phyloP scores from a whole-genome alignment of 2,113 vertebrate species.

The Hyla sarda region DNA sequence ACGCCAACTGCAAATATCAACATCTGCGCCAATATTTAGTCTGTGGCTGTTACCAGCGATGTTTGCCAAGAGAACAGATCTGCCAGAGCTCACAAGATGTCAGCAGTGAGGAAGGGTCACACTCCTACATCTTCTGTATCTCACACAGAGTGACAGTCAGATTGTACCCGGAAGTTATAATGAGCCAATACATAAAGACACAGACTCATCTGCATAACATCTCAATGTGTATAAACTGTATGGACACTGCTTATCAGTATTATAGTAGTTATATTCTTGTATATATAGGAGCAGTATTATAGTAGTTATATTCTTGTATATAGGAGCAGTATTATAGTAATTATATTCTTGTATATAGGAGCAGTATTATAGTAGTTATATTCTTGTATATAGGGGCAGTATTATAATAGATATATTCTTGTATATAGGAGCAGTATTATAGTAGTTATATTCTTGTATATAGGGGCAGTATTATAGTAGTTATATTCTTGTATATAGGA shows the following conservation, averaged over 20 bases:
- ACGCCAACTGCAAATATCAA: constrained; percentile 32
- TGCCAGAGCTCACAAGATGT: neutral
- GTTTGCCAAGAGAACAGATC: constrained; percentile 22
- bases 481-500: neutral
- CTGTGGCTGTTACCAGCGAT: neutral
- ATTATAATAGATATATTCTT: constrained; percentile 10
- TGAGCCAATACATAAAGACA: too few species aligned
- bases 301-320: neutral
- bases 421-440: constrained; percentile 6
- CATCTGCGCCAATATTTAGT: constrained; percentile 43
- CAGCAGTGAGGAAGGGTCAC: neutral
- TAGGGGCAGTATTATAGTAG: constrained; percentile 16
- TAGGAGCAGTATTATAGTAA: neutral
- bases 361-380: constrained; percentile 13
- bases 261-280: constrained; percentile 15
- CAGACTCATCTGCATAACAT: too few species aligned
- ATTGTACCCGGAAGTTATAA: too few species aligned
- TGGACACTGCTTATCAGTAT: too few species aligned
- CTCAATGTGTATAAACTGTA: too few species aligned
- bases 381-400: constrained; percentile 1
- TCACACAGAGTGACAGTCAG: too few species aligned
- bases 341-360: constrained; percentile 2
- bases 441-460: neutral
- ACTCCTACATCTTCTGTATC: too few species aligned
- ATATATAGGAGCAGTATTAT: neutral